These are phyloP conservation scores for Typhlichthys eigenmanni DNA, from an alignment of 2,797 vertebrate species.

Conservation along the genomic window DNA sequence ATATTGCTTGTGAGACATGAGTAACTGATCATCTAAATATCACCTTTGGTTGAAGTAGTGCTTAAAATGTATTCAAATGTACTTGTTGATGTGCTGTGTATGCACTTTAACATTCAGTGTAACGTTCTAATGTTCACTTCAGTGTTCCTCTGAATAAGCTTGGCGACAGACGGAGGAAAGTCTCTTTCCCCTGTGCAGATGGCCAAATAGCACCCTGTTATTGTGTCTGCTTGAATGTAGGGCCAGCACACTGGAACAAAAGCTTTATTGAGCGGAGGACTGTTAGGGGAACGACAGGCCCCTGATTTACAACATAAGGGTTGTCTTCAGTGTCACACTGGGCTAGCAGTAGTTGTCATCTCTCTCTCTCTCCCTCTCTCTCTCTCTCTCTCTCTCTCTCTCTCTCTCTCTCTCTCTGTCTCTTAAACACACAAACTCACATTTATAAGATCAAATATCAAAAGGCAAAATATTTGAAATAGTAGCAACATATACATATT, in stretches of 20 bases:
- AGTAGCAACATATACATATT: too few species aligned
- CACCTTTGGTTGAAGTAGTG: too few species aligned
- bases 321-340: constrained; percentile 40
- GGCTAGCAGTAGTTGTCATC: constrained; percentile 35
- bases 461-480: too few species aligned
- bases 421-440: too few species aligned
- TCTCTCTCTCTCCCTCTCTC: too few species aligned
- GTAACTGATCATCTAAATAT: too few species aligned
- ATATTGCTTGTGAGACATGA: too few species aligned
- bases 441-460: too few species aligned
- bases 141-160: constrained; percentile 29
- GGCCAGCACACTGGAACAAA: constrained; percentile 56
- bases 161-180: constrained; percentile 31
- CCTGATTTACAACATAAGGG: constrained; percentile 67
- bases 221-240: constrained; percentile 52
- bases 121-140: not conserved
- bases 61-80: too few species aligned
- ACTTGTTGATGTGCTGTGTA: too few species aligned
- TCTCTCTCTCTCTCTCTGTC: too few species aligned
- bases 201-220: constrained; percentile 49
- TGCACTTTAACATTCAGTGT: not conserved
- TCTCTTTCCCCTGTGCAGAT: constrained; percentile 42
- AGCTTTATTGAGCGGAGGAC: constrained; percentile 53
- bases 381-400: too few species aligned
- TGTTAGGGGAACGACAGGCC: constrained; percentile 48